Evolutionary conservation across 2,797 vertebrate species (phyloP).

Genomic region (Phylloscopus collybita): DNA sequence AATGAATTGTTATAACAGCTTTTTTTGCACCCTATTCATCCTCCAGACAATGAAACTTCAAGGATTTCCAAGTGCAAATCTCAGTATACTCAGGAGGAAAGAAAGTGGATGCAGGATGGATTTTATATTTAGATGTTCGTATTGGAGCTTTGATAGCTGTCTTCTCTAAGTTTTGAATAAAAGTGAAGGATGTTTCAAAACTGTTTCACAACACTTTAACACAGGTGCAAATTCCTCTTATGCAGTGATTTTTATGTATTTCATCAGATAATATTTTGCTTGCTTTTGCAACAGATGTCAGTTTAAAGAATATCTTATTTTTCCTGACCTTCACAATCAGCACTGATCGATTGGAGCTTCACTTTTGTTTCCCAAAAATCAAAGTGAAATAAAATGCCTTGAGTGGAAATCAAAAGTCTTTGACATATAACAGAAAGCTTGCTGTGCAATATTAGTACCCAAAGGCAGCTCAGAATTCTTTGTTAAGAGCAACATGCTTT

Average conservation of each 20-base stretch:
- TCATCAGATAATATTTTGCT: conserved; percentile 65
- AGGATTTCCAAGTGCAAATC: conserved; percentile 14
- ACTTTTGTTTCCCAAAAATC: conserved; percentile 91
- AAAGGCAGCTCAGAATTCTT: conserved; percentile 76
- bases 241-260: conserved; percentile 51
- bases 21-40: background rate
- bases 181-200: conserved; percentile 35
- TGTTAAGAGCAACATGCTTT: conserved; percentile 77
- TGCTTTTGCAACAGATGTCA: conserved; percentile 67
- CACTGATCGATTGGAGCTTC: conserved; percentile 89
- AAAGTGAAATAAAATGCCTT: conserved; percentile 94
- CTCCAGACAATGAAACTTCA: conserved; percentile 22
- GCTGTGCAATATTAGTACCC: conserved; percentile 80
- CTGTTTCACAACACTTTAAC: background rate
- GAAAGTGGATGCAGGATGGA: background rate
- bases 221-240: background rate
- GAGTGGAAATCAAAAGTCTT: conserved; percentile 97
- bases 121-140: conserved; percentile 18
- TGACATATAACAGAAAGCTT: conserved; percentile 82
- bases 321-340: conserved; percentile 91
- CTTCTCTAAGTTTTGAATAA: background rate
- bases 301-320: conserved; percentile 74
- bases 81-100: background rate
- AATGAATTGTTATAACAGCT: background rate
- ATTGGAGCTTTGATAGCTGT: background rate